phyloP scores from a whole-genome alignment of 2,888 invertebrate species.

The Leucozona laternaria region DNA sequence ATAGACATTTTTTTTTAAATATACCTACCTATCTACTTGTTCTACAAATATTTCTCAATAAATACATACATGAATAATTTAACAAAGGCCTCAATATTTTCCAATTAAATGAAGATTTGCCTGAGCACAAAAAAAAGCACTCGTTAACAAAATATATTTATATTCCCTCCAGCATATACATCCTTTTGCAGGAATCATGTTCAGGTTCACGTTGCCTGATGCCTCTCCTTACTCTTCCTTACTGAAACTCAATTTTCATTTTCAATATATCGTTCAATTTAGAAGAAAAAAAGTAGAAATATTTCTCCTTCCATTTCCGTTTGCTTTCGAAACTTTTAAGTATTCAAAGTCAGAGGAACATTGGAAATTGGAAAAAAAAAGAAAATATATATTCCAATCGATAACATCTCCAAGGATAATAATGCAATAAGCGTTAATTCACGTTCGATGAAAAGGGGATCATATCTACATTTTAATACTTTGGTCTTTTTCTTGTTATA shows the following conservation, averaged over 20 bases:
- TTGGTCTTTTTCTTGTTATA: constrained; percentile 12
- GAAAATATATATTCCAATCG: constrained; percentile 55
- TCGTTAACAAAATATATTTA: constrained; percentile 58
- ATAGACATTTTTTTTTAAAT: neutral
- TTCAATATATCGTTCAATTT: constrained; percentile 47
- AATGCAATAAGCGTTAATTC: constrained; percentile 75
- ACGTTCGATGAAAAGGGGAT: constrained; percentile 69
- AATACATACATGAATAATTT: constrained; percentile 16
- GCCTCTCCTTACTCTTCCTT: neutral
- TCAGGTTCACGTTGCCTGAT: neutral
- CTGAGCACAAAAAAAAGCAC: constrained; percentile 30
- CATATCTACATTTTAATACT: constrained; percentile 29
- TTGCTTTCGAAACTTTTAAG: constrained; percentile 48
- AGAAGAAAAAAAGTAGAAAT: constrained; percentile 1
- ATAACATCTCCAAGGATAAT: constrained; percentile 73
- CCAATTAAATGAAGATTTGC: constrained; percentile 71
- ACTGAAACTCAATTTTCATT: constrained; percentile 23
- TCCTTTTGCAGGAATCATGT: constrained; percentile 45
- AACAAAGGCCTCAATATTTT: constrained; percentile 48
- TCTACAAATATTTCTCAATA: neutral
- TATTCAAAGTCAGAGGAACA: constrained; percentile 64
- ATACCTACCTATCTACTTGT: neutral
- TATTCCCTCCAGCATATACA: constrained; percentile 34
- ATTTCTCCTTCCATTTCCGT: constrained; percentile 11
- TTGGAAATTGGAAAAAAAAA: constrained; percentile 63